Conservation (phyloP, 2,888 invertebrate genomes). For the Orchesellides sinensis region DNA sequence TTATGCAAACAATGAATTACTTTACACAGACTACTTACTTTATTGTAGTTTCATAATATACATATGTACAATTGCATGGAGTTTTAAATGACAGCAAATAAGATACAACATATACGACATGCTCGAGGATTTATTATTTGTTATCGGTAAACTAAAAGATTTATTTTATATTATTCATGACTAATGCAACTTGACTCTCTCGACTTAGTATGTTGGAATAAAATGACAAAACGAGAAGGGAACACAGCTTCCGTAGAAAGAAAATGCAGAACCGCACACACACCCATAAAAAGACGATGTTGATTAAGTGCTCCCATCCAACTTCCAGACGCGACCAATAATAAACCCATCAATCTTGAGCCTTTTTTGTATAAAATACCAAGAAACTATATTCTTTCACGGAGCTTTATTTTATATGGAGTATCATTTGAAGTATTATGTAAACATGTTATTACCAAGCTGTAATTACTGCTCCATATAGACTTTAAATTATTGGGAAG, state of each 20-base stretch:
- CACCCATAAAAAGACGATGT: slow-evolving; percentile 45
- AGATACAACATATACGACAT: background rate
- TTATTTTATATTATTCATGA: slow-evolving; percentile 42
- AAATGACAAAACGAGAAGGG: slow-evolving; percentile 24
- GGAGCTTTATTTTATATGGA: too few species aligned
- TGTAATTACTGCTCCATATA: slow-evolving; percentile 50
- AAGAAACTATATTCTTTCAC: background rate
- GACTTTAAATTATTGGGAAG: slow-evolving; percentile 25
- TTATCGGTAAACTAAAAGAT: slow-evolving; percentile 50
- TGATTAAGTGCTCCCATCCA: slow-evolving; percentile 60
- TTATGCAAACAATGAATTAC: slow-evolving; percentile 62
- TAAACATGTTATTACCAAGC: slow-evolving; percentile 52
- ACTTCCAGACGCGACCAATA: slow-evolving; percentile 57
- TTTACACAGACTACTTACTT: slow-evolving; percentile 16
- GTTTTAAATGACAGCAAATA: slow-evolving; percentile 56
- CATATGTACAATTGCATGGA: slow-evolving; percentile 8
- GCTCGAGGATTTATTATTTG: slow-evolving; percentile 45
- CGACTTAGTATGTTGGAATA: background rate
- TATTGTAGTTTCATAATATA: background rate
- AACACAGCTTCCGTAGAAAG: slow-evolving; percentile 47
- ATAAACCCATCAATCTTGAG: slow-evolving; percentile 64
- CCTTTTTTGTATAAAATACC: background rate
- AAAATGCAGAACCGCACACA: slow-evolving; percentile 31
- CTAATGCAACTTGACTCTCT: background rate
- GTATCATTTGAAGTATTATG: slow-evolving; percentile 40